Evolutionary conservation across 2,113 vertebrate genomes (phyloP).

Genomic region (Engystomops pustulosus): DNA sequence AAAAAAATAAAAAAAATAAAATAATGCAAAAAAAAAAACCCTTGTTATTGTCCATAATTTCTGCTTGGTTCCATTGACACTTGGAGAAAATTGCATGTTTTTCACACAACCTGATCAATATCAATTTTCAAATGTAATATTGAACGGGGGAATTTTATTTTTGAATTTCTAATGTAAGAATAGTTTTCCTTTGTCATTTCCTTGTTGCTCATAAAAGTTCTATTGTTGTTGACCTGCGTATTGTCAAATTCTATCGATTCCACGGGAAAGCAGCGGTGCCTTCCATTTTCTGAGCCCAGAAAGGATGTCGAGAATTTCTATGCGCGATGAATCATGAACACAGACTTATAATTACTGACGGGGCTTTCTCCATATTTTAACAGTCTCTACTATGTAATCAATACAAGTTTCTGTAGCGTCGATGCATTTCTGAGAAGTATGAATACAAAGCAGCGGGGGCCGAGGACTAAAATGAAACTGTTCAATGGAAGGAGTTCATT

Average conservation of each 20-base stretch:
- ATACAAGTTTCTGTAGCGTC: conserved; percentile 30
- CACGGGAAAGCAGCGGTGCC: conserved; percentile 57
- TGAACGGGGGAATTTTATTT: conserved; percentile 66
- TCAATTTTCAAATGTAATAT: conserved; percentile 77
- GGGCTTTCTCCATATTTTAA: conserved; percentile 31
- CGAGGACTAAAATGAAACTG: conserved; percentile 22
- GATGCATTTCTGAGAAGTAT: conserved; percentile 50
- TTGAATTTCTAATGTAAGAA: conserved; percentile 76
- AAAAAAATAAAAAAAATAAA: too few relatives aligned
- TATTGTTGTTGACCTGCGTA: conserved; percentile 70
- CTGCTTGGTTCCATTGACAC: conserved; percentile 62
- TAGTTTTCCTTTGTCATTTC: conserved; percentile 75
- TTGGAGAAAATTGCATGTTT: conserved; percentile 62
- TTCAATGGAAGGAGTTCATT: conserved; percentile 36
- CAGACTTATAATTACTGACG: conserved; percentile 47
- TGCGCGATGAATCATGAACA: conserved; percentile 29
- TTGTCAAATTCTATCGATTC: conserved; percentile 75
- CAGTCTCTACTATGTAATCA: conserved; percentile 31
- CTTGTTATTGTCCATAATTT: conserved; percentile 65
- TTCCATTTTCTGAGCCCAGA: conserved; percentile 33
- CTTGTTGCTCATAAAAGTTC: conserved; percentile 68
- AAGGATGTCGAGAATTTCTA: background rate
- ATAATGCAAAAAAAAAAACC: too few relatives aligned
- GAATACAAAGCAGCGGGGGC: conserved; percentile 44
- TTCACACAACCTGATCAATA: conserved; percentile 67